These are phyloP conservation scores for Drosophila subsilvestris DNA, from an alignment of 2,888 invertebrate species.

Conservation along the genomic window DNA sequence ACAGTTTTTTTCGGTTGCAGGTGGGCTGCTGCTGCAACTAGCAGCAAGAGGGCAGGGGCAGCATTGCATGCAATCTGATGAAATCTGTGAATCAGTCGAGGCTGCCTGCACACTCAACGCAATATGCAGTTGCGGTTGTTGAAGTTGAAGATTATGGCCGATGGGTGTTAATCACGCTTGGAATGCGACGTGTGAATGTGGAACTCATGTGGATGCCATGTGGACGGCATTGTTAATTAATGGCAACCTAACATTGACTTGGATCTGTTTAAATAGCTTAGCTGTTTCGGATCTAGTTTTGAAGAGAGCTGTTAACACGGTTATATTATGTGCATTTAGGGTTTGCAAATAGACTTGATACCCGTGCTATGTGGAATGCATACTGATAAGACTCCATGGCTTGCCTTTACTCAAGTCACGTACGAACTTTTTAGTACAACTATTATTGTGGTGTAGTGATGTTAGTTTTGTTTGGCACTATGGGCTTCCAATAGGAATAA, in stretches of 20 bases:
- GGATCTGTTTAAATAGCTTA: conserved; percentile 5
- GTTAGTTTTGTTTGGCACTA: conserved; percentile 10
- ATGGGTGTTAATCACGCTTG: conserved; percentile 40
- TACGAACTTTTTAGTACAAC: conserved; percentile 35
- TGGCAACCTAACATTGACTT: conserved; percentile 25
- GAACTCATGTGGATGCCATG: conserved; percentile 11
- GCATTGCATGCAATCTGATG: conserved; percentile 8
- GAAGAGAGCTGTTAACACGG: neutral
- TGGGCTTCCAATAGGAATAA: conserved; percentile 9
- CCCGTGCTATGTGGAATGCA: conserved; percentile 68
- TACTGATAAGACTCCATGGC: conserved; percentile 44
- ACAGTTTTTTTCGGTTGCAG: conserved; percentile 9
- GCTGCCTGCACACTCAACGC: neutral
- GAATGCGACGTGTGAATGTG: conserved; percentile 38
- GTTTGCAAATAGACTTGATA: conserved; percentile 36
- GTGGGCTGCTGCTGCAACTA: conserved; percentile 7
- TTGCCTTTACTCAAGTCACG: conserved; percentile 60
- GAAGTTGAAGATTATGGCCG: conserved; percentile 36
- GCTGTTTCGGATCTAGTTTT: conserved; percentile 10
- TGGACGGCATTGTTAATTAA: conserved; percentile 32
- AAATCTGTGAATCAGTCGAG: conserved; percentile 30
- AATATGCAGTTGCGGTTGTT: conserved; percentile 16
- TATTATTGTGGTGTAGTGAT: conserved; percentile 3
- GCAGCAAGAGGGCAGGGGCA: conserved; percentile 36
- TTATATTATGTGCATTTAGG: conserved; percentile 20